Conservation (phyloP, 2,888 invertebrate genomes). For the Clivina fossor region DNA sequence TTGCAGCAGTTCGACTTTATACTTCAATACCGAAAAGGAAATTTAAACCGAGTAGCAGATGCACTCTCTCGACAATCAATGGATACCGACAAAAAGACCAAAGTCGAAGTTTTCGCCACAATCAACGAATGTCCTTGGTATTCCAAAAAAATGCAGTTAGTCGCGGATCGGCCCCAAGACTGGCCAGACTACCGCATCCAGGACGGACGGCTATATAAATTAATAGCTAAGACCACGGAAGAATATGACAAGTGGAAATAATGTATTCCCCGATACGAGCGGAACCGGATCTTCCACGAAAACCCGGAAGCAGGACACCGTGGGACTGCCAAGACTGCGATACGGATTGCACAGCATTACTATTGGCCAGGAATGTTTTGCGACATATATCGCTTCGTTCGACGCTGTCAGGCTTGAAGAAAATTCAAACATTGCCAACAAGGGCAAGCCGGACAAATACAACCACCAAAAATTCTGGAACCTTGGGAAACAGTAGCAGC, state of each 20-base stretch:
- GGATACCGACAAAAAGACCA: background rate
- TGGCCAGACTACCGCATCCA: background rate
- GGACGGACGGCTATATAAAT: background rate
- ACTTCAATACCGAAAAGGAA: conserved; percentile 4
- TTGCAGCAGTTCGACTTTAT: background rate
- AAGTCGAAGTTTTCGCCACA: background rate
- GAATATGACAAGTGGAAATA: background rate
- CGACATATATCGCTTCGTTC: conserved; percentile 40
- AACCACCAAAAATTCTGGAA: conserved; percentile 18
- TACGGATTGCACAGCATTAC: conserved; percentile 38
- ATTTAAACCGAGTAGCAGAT: background rate
- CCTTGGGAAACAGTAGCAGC: conserved; percentile 41
- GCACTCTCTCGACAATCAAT: background rate
- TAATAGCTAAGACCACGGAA: background rate
- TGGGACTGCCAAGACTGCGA: conserved; percentile 41
- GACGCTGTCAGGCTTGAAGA: conserved; percentile 40
- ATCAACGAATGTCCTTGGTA: conserved; percentile 1
- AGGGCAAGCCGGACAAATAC: conserved; percentile 38
- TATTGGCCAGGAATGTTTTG: conserved; percentile 44
- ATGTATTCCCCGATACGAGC: background rate
- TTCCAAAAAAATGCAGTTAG: background rate
- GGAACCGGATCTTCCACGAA: background rate
- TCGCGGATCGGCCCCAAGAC: background rate
- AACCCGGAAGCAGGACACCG: conserved; percentile 25
- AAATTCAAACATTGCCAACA: conserved; percentile 38